Base-by-base conservation (phyloP, 2,888 invertebrate species). In the Brachypalpus laphriformis region DNA sequence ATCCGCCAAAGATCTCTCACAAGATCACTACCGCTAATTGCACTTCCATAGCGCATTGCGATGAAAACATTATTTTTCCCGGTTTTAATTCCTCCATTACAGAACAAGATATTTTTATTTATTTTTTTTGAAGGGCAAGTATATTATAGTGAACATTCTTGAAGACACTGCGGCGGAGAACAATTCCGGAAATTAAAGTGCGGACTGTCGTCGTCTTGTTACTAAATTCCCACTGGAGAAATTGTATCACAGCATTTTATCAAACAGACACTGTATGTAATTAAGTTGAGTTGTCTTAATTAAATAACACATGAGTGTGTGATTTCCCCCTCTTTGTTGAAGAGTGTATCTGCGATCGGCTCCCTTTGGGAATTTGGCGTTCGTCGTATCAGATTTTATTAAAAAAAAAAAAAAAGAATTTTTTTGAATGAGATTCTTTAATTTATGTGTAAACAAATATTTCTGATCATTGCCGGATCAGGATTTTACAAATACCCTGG, bases 151-250 rank as follows among this genome's bases (percentile, higher is more conserved):
- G 34, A 45, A 66, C 49, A 68, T 42, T 70, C 31, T 49, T 37
- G 14, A 49, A 37, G 37, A 49, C 75, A 47, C 54, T 56, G 6
- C 63, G 45, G 11, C 16, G 9, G 7, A 42, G 51, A 61, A 31
- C 28, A 34, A 70, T 76, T 66, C 77, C 51, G 68, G 77, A 77
- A 70, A 77, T 77, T 77, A 54, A 77, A 77, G 47, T 68, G 77
- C 65, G 66, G 49, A n/a, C 65, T 49, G 59, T 51, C 68, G 16
- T 68, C 51, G 20, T 37, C 28, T 49, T 59, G 20, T 68, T 16
- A 14, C 20, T 56, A 51, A 16, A 75, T 75, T 65, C 74, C 74
- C 68, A 75, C 25, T 47, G 75, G 66, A 57, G 14, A 34, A 42
- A 56, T 57, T 57, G 70, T 70, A 42, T 57, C 57, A 14, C 40